These are phyloP conservation scores for Lasioglossum vierecki DNA, from an alignment of 2,888 invertebrate species.

Conservation along the genomic window DNA sequence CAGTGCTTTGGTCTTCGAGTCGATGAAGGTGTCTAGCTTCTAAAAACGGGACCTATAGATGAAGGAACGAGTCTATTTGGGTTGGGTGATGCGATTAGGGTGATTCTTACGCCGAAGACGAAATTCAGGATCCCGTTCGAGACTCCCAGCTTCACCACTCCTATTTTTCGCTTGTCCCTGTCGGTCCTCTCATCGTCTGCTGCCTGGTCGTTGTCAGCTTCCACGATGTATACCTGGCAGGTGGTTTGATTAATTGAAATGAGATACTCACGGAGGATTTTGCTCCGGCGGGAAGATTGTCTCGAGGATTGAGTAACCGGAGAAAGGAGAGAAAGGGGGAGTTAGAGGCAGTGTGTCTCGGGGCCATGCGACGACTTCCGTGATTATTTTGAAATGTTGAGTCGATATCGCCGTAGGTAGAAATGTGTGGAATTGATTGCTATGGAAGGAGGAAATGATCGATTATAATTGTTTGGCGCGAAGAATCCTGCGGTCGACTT, in stretches of 20 bases:
- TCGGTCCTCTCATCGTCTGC: conserved; percentile 85
- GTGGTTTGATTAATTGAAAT: background rate
- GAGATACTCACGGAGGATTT: background rate
- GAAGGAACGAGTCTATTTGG: background rate
- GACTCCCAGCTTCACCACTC: conserved; percentile 89
- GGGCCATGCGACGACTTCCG: background rate
- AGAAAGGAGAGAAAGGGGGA: conserved; percentile 45
- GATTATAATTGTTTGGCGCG: background rate
- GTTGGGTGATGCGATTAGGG: background rate
- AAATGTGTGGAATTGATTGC: background rate
- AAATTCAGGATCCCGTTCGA: conserved; percentile 93
- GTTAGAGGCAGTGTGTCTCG: background rate
- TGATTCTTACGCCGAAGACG: conserved; percentile 90
- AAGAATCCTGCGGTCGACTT: background rate
- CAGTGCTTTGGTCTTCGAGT: conserved; percentile 90
- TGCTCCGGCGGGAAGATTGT: conserved; percentile 4
- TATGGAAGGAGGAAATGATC: background rate
- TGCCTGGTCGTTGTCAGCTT: conserved; percentile 83
- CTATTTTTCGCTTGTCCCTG: conserved; percentile 91
- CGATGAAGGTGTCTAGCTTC: conserved; percentile 93
- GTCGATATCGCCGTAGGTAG: background rate
- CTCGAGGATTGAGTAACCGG: conserved; percentile 21
- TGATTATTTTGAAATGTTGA: background rate
- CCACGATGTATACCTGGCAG: conserved; percentile 78
- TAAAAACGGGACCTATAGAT: conserved; percentile 81